These are phyloP conservation scores for Hemiscyllium ocellatum DNA, from an alignment of 2,113 vertebrate genomes.

Conservation along the genomic window DNA sequence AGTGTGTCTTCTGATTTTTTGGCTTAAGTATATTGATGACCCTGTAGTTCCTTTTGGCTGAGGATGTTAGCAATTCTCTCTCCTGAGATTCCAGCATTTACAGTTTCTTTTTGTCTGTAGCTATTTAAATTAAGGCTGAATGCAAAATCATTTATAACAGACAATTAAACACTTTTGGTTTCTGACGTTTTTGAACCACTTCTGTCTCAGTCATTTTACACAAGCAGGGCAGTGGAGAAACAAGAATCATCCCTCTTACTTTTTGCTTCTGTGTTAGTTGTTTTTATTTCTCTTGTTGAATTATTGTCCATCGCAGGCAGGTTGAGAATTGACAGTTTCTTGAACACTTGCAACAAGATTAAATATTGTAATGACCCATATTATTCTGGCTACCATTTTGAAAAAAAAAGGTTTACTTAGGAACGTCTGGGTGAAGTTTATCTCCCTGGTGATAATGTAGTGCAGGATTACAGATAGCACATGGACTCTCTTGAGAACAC, in stretches of 20 bases:
- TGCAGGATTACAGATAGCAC: not conserved
- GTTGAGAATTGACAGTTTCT: not conserved
- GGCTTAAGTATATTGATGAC: not conserved
- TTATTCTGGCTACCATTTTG: not conserved
- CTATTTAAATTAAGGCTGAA: not conserved
- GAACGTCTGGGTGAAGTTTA: not conserved
- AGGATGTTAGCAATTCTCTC: too few species aligned
- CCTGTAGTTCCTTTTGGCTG: not conserved
- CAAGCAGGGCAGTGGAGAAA: too few species aligned
- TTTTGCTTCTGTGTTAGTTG: not conserved
- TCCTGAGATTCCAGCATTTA: too few species aligned
- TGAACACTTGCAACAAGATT: not conserved
- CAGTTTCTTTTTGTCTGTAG: too few species aligned
- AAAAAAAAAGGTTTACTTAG: not conserved
- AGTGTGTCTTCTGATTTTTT: not conserved
- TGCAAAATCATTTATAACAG: not conserved
- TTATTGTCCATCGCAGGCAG: not conserved
- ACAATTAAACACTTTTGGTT: not conserved
- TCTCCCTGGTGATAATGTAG: not conserved
- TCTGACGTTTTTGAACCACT: not conserved
- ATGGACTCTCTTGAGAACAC: not conserved
- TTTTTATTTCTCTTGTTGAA: not conserved
- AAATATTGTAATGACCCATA: slow-evolving; percentile 16
- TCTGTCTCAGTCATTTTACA: too few species aligned
- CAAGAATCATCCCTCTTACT: not conserved